Conservation (phyloP, 2,888 invertebrate species). For the Cyrtodaria siliqua region DNA sequence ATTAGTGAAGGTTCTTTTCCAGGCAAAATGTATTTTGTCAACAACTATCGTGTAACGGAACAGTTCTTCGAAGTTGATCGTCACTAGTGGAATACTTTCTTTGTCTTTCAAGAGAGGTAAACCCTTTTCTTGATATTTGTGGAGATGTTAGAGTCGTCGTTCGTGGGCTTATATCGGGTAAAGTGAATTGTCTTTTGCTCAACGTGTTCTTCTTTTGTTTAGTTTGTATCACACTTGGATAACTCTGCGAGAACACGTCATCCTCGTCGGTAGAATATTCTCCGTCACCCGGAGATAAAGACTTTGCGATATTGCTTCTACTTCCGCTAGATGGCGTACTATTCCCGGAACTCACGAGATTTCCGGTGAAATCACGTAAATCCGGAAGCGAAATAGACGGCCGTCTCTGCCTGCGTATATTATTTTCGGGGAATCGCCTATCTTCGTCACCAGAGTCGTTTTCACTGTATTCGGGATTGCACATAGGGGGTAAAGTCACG, state of each 20-base stretch:
- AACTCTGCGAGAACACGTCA: constrained; percentile 56
- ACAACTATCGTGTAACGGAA: neutral
- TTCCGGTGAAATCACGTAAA: constrained; percentile 67
- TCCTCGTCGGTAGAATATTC: constrained; percentile 28
- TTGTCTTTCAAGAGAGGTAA: constrained; percentile 34
- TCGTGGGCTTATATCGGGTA: constrained; percentile 46
- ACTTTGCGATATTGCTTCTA: neutral
- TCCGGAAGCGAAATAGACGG: constrained; percentile 76
- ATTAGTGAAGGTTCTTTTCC: no score
- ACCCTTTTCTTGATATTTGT: constrained; percentile 18
- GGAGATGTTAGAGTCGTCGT: constrained; percentile 16
- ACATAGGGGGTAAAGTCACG: constrained; percentile 22
- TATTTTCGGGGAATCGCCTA: constrained; percentile 24
- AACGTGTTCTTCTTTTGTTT: constrained; percentile 5
- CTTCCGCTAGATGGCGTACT: constrained; percentile 52
- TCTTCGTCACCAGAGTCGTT: neutral
- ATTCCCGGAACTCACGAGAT: constrained; percentile 69
- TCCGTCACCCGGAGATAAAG: neutral
- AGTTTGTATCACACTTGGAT: no score
- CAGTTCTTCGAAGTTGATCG: constrained; percentile 41
- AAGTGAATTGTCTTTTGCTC: constrained; percentile 30
- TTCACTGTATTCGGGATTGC: neutral
- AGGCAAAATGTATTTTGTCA: no score
- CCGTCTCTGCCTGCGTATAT: constrained; percentile 50
- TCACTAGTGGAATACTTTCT: constrained; percentile 60